A percentile compares a stretch with the other conserved stretches of the same genome.
phyloP scores from a whole-genome alignment of 2,888 invertebrate species.

The Dioctria linearis region DNA sequence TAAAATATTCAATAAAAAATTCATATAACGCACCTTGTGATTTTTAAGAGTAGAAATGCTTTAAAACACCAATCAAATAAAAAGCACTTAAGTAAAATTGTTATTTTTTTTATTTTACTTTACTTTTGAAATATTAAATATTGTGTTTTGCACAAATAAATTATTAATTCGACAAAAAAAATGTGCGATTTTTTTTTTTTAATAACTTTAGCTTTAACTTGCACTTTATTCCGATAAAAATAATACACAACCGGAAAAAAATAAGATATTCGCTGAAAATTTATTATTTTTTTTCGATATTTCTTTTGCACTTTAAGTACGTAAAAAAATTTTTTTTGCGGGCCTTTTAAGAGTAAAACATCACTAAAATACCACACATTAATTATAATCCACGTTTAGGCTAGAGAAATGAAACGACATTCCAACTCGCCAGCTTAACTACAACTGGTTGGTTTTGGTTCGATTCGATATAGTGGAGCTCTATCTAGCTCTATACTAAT shows the following conservation, averaged over 20 bases:
- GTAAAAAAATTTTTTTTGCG: background rate
- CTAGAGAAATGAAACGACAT: conserved; percentile 21
- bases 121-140: background rate
- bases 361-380: background rate
- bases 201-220: background rate
- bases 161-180: background rate
- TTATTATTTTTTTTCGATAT: no score
- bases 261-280: no score
- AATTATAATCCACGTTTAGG: background rate
- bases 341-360: no score
- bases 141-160: background rate
- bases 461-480: background rate
- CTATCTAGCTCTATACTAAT: no score
- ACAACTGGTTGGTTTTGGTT: conserved; percentile 1
- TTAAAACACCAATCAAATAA: background rate
- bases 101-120: background rate
- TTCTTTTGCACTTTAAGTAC: background rate
- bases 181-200: background rate
- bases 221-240: background rate
- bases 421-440: conserved; percentile 1
- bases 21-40: conserved; percentile 34
- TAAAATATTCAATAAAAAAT: conserved; percentile 33
- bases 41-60: conserved; percentile 7
- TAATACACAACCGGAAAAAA: no score
- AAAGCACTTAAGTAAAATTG: background rate